phyloP scores from a whole-genome alignment of 2,888 invertebrate species.

The Eupithecia subfuscata region DNA sequence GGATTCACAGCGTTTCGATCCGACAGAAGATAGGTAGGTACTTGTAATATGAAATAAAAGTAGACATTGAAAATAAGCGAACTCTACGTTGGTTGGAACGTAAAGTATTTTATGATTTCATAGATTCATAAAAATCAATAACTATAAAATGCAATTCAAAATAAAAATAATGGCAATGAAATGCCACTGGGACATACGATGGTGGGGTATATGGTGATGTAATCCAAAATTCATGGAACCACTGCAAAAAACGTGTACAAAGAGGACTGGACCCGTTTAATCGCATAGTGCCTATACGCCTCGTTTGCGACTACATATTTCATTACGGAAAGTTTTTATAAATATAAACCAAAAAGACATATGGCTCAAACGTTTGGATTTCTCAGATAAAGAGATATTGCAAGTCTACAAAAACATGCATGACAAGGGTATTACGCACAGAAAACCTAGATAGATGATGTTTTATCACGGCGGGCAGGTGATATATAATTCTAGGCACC shows the following conservation, averaged over 20 bases:
- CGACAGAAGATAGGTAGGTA: background rate
- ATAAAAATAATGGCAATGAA: background rate
- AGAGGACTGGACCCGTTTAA: too few relatives aligned
- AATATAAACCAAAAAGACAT: background rate
- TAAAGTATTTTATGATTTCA: background rate
- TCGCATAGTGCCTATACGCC: background rate
- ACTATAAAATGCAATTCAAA: background rate
- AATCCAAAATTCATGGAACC: background rate
- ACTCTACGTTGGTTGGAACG: background rate
- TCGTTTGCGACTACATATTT: background rate
- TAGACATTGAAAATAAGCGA: background rate
- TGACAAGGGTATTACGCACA: too few relatives aligned
- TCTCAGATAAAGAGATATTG: too few relatives aligned
- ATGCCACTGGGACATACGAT: background rate
- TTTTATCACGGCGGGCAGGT: too few relatives aligned
- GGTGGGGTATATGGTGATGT: background rate
- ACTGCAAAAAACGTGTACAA: background rate
- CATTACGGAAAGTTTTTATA: background rate
- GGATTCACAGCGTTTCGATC: slow-evolving; percentile 22
- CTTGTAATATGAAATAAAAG: background rate
- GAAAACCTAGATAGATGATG: too few relatives aligned
- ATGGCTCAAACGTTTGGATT: background rate
- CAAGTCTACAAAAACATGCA: too few relatives aligned
- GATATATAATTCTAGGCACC: too few relatives aligned
- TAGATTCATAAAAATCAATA: background rate